A percentile compares a stretch with the other conserved stretches of the same genome.
These are phyloP conservation scores for Pteropus alecto DNA, from an alignment of 2,113 vertebrate species.

Conservation along the genomic window DNA sequence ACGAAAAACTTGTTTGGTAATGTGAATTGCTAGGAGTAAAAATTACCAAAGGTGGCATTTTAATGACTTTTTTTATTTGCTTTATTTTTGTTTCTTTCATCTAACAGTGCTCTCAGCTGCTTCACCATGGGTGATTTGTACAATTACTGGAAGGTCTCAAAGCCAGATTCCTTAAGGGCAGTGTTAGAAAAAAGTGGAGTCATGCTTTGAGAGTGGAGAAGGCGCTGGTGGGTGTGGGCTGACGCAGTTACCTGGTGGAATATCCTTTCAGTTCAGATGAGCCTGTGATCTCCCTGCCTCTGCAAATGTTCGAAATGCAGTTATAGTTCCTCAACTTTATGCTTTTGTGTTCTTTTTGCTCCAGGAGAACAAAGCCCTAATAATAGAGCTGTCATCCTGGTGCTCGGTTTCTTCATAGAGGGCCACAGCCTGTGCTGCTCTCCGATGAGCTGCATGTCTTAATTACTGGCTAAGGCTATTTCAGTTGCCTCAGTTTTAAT, in stretches of 20 bases:
- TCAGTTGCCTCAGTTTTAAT: constrained; percentile 54
- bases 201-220: constrained; percentile 57
- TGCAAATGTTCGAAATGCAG: background rate
- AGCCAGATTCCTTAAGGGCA: constrained; percentile 60
- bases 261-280: background rate
- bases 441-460: constrained; percentile 57
- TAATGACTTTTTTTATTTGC: constrained; percentile 48
- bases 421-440: constrained; percentile 14
- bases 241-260: constrained; percentile 54
- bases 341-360: constrained; percentile 47
- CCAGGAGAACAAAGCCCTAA: constrained; percentile 60
- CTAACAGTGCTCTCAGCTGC: constrained; percentile 31
- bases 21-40: constrained; percentile 35
- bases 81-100: constrained; percentile 68
- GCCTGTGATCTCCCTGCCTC: background rate
- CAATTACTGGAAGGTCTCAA: constrained; percentile 68
- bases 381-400: constrained; percentile 52
- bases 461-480: constrained; percentile 43
- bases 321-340: constrained; percentile 17
- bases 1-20: constrained; percentile 27
- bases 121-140: constrained; percentile 46
- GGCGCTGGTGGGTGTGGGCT: constrained; percentile 56
- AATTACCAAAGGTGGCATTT: constrained; percentile 29
- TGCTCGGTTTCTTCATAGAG: constrained; percentile 44
- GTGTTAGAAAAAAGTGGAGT: constrained; percentile 71